Percentiles rank a stretch among this genome's conserved stretches.
phyloP scores from a whole-genome alignment of 1,140 invertebrate genomes.

The Drosophila teissieri region DNA sequence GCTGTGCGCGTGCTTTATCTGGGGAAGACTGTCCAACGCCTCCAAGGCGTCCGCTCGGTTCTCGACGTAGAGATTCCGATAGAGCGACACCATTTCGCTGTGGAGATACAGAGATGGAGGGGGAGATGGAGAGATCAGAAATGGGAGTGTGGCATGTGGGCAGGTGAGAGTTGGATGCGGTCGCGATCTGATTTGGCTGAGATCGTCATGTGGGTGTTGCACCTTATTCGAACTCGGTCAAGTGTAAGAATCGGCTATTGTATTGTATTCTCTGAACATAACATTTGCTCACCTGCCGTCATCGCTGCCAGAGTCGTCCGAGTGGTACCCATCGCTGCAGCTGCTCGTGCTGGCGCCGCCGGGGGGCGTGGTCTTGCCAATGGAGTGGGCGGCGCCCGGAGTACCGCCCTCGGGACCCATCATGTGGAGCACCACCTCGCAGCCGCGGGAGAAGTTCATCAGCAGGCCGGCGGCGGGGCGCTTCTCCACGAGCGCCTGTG shows the following conservation, averaged over 20 bases:
- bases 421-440: constrained; percentile 90
- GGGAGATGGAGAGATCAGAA: constrained; percentile 2
- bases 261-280: no score
- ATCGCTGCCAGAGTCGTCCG: constrained; percentile 90
- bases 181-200: constrained; percentile 6
- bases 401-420: constrained; percentile 86
- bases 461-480: constrained; percentile 91
- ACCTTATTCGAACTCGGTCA: constrained; percentile 50
- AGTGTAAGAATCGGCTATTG: constrained; percentile 32
- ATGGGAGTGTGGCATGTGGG: constrained; percentile 40
- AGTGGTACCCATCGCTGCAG: constrained; percentile 91
- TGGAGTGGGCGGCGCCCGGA: constrained; percentile 39
- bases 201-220: constrained; percentile 48
- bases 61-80: constrained; percentile 93
- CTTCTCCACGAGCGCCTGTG: constrained; percentile 86
- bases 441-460: constrained; percentile 93
- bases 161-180: constrained; percentile 32
- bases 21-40: constrained; percentile 90
- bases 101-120: constrained; percentile 31
- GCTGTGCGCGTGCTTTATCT: constrained; percentile 92
- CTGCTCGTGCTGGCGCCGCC: constrained; percentile 87
- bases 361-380: constrained; percentile 74
- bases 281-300: constrained; percentile 85
- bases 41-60: constrained; percentile 94
- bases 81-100: constrained; percentile 90